Percentiles rank a stretch among this genome's conserved stretches.
Conservation (phyloP, 2,113 vertebrate genomes). For the Corydoras maculifer region DNA sequence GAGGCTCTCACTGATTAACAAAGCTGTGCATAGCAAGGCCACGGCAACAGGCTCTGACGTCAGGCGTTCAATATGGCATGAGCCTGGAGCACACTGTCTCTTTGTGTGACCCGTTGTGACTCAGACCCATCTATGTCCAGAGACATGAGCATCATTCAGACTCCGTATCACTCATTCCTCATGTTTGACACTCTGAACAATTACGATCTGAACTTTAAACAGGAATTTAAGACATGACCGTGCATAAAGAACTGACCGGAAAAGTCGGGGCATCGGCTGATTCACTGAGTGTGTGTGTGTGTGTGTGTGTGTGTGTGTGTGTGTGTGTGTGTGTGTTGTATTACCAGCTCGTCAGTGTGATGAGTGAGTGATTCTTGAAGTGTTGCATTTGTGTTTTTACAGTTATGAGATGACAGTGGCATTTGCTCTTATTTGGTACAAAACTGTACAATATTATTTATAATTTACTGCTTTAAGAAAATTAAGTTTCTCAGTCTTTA, state of each 20-base stretch:
- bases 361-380: too few relatives aligned
- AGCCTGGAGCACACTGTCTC: constrained; percentile 26
- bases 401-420: too few relatives aligned
- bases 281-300: too few relatives aligned
- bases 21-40: constrained; percentile 33
- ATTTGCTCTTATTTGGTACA: too few relatives aligned
- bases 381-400: too few relatives aligned
- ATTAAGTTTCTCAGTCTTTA: too few relatives aligned
- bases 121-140: constrained; percentile 29
- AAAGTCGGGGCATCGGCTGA: neutral
- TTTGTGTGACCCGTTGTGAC: constrained; percentile 37
- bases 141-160: neutral
- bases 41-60: constrained; percentile 25
- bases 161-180: constrained; percentile 16
- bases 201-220: constrained; percentile 14
- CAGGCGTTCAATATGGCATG: constrained; percentile 39
- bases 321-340: too few relatives aligned
- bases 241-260: neutral
- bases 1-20: constrained; percentile 36
- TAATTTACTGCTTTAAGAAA: too few relatives aligned
- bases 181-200: constrained; percentile 21
- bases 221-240: neutral
- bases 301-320: too few relatives aligned
- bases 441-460: too few relatives aligned
- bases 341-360: too few relatives aligned